Evolutionary conservation across 2,888 invertebrate species (phyloP).

Genomic region (Watsonalla cultraria): DNA sequence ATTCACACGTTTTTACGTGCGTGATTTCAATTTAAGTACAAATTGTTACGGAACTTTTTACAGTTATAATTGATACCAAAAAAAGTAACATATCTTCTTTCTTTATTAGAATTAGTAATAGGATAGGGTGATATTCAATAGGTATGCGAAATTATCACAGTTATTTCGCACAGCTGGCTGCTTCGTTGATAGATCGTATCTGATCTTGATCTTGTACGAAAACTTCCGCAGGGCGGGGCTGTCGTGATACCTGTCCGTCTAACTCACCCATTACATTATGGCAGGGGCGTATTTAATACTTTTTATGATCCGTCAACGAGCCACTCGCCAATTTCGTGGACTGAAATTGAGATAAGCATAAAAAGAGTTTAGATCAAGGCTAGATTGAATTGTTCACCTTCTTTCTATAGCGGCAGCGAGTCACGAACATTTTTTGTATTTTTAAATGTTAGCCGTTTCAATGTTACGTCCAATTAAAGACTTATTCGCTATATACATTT

Average conservation of each 20-base stretch:
- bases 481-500: neutral
- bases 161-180: conserved; percentile 30
- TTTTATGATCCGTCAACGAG: conserved; percentile 20
- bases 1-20: too few species aligned
- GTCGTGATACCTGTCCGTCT: conserved; percentile 43
- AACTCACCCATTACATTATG: conserved; percentile 45
- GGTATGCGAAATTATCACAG: conserved; percentile 19
- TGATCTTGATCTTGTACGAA: conserved; percentile 23
- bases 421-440: conserved; percentile 35
- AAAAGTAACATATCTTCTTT: too few species aligned
- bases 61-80: too few species aligned
- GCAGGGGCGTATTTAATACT: conserved; percentile 38
- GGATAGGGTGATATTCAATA: conserved; percentile 11
- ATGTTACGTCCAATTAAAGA: conserved; percentile 17
- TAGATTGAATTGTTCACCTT: conserved; percentile 34
- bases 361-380: conserved; percentile 46
- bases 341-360: conserved; percentile 53
- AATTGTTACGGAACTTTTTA: too few species aligned
- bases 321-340: conserved; percentile 45
- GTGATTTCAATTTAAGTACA: too few species aligned
- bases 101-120: too few species aligned
- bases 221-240: conserved; percentile 27
- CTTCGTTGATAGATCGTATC: conserved; percentile 33
- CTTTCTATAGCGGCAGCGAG: conserved; percentile 25
- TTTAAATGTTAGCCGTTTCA: conserved; percentile 28